Evolutionary conservation across 1,140 invertebrate species (phyloP), one percentile per base, ranked within the genome.

Genomic region (Thereuonema tuberculata): DNA sequence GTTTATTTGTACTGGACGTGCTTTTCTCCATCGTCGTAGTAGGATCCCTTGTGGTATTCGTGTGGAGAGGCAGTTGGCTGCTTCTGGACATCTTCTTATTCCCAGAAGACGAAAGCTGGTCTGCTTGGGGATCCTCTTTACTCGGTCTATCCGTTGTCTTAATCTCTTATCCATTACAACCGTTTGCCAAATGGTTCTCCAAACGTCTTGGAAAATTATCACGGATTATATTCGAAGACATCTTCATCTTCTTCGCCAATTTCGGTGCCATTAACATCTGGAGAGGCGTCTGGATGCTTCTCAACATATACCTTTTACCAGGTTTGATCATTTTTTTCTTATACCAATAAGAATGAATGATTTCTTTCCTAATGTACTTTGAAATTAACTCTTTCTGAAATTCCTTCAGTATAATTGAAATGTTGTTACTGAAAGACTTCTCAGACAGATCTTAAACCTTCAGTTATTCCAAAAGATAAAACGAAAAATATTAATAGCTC

Each of bases 11-110:
- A 50, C 54, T 90, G 68, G 89, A 93, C 75, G 88, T 86, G 68
- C 73, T 88, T 48, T 89, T 91, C 74, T 89, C 86, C 21, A 86
- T 92, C 31, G 78, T 84, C 47, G 79, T 92, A 24, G 82, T 90
- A 52, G 87, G 88, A 1, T 86, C 84, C 0, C 75, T 92, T 58
- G 86, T 91, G 25, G 86, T 91, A 0, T 86, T 88, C 68, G 86
- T 88, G 14, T 93, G 89, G 89, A 76, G 88, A 67, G 88, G 89
- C 28, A 77, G 82, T 23, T 93, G 88, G 87, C 81, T 81, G 5
- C 73, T 90, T 47, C 75, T 90, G 49, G 89, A 92, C 71, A 73
- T 86, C 60, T 83, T 81, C 66, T 71, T 92, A 2, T 91, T 82
- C 69, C 87, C 87, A 1, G 77, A 79, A 0, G 73, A 84, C 67